Percentiles rank a stretch among this genome's conserved stretches.
Evolutionary conservation across 2,797 vertebrate species (phyloP).

Genomic region (Smutsia temminckii): DNA sequence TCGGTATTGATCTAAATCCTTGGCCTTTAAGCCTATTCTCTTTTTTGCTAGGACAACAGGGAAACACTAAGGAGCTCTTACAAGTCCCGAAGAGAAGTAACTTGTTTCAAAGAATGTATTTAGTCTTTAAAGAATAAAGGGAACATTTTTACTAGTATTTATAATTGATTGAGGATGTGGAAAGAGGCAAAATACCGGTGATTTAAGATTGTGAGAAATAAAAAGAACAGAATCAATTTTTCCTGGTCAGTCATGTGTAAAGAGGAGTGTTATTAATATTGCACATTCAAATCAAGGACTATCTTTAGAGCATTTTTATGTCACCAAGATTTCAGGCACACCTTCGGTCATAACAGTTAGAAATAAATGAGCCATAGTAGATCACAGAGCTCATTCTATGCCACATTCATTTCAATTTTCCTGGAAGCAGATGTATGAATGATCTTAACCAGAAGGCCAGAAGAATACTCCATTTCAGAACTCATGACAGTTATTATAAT

Average conservation of each 20-base stretch:
- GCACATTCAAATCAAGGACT: neutral
- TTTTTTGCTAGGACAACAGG: neutral
- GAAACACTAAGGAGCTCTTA: neutral
- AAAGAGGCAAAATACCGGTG: neutral
- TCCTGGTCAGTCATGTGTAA: neutral
- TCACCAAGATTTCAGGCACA: conserved; percentile 33
- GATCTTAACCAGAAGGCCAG: conserved; percentile 60
- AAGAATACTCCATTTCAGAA: conserved; percentile 50
- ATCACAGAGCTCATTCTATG: conserved; percentile 27
- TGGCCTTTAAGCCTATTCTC: neutral
- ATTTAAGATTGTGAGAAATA: neutral
- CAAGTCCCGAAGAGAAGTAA: neutral
- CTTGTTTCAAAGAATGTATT: neutral
- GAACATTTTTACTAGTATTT: neutral
- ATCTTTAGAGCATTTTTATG: conserved; percentile 13
- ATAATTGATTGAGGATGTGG: neutral
- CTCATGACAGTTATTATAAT: conserved; percentile 50
- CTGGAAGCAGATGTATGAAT: conserved; percentile 51
- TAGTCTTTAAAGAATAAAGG: neutral
- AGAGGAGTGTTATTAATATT: neutral
- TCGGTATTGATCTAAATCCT: neutral
- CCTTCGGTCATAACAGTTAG: conserved; percentile 44
- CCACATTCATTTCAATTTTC: conserved; percentile 40
- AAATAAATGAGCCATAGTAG: conserved; percentile 55
- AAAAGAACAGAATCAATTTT: neutral